Base-by-base conservation (phyloP, 2,888 invertebrate genomes). In the Ectemnius lituratus region DNA sequence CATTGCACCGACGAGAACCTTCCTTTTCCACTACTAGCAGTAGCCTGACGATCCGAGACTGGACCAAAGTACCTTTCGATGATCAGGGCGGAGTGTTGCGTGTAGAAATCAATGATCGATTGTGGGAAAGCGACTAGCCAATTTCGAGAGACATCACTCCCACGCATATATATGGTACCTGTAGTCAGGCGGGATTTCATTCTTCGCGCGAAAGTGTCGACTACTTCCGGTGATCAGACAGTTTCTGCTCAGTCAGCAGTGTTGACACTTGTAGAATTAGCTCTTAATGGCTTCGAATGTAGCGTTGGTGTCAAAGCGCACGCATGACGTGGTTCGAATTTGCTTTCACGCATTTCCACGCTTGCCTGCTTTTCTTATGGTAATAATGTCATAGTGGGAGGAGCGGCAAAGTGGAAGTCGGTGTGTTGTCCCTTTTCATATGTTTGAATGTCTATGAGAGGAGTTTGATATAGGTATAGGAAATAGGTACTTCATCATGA, bases 41-140 rank as follows among this genome's bases (percentile, higher is more conserved):
- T 27, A 45, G 14, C n/a, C 14, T 45, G 11, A 49, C 61, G 68
- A 45, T 65, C 68, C 73, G 70, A 73, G 62, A 74, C 70, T 63
- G 78, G 63, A 73, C 69, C 65, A 78, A 81, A 83, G 79, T 76
- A 74, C 61, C 66, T 75, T 86, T 84, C 84, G 85, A 88, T 79
- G 83, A 85, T 37, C n/a, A 74, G 72, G 76, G 73, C 70, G 87
- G 86, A 85, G 86, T 85, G 81, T 84, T 74, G 62, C 73, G 80
- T 67, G 65, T 28, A 64, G 73, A 84, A 84, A 80, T 73, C 78
- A 80, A 80, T 88, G 89, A 89, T 88, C 81, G 88, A 89, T 89
- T 85, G 88, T 87, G 85, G 83, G 87, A 86, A 86, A 80, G 61
- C 59, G 59, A 52, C 52, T 6, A 52, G 16, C 14, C 52, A 37